A percentile compares a stretch with the other conserved stretches of the same genome.
phyloP scores from a whole-genome alignment of 2,888 invertebrate genomes.

The Brenthis hecate region DNA sequence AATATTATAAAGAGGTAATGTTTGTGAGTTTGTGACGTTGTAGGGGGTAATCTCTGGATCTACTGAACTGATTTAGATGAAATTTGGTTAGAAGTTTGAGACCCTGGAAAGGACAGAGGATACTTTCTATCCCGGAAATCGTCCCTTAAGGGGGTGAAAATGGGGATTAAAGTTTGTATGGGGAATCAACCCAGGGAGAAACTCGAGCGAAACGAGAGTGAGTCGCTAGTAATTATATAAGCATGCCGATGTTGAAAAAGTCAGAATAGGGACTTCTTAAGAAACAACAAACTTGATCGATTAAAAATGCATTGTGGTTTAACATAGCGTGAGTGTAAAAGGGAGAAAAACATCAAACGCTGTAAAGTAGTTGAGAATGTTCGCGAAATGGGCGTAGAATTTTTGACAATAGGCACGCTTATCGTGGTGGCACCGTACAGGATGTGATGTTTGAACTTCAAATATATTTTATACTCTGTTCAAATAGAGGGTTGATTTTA shows the following conservation, averaged over 20 bases:
- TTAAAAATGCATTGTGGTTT: conserved; percentile 18
- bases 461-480: conserved; percentile 26
- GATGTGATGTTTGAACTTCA: conserved; percentile 31
- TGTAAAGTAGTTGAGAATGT: conserved; percentile 24
- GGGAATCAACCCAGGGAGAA: too few relatives aligned
- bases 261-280: conserved; percentile 6
- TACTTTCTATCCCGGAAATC: too few relatives aligned
- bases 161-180: too few relatives aligned
- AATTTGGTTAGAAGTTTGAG: too few relatives aligned
- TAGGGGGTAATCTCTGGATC: too few relatives aligned
- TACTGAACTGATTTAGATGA: too few relatives aligned
- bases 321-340: conserved; percentile 18
- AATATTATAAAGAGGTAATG: too few relatives aligned
- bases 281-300: conserved; percentile 19
- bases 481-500: conserved; percentile 26
- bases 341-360: conserved; percentile 36
- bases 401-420: conserved; percentile 35
- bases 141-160: too few relatives aligned
- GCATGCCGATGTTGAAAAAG: conserved; percentile 7
- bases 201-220: too few relatives aligned
- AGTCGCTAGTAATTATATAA: background rate
- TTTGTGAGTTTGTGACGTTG: too few relatives aligned
- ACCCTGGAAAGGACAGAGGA: too few relatives aligned
- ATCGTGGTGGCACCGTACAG: conserved; percentile 26
- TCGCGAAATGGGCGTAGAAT: conserved; percentile 30